Evolutionary conservation across 2,888 invertebrate species (phyloP).

Genomic region (Eudemis profundana): DNA sequence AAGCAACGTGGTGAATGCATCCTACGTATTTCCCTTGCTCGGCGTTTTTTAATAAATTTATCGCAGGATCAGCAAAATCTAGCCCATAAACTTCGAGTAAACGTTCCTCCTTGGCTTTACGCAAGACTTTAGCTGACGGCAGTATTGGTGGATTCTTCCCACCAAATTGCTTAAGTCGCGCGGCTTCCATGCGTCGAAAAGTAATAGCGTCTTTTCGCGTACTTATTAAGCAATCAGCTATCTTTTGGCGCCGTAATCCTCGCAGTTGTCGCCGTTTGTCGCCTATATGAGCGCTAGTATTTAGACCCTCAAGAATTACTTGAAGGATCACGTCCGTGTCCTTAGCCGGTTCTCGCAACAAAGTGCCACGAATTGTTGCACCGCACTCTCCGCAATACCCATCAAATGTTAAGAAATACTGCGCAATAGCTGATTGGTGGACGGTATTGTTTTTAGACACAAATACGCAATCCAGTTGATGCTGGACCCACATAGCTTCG

Average conservation of each 20-base stretch:
- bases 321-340: not conserved
- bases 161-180: conserved; percentile 18
- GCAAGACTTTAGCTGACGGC: conserved; percentile 3
- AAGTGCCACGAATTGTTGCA: not conserved
- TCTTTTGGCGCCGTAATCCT: not conserved
- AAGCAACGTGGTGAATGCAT: conserved; percentile 8
- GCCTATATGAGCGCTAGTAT: not conserved
- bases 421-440: not conserved
- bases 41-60: conserved; percentile 20
- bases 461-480: conserved; percentile 1
- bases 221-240: conserved; percentile 9
- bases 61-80: conserved; percentile 35
- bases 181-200: conserved; percentile 27
- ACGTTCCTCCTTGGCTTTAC: conserved; percentile 31
- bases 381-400: conserved; percentile 8
- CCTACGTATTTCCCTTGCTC: conserved; percentile 17
- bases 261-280: conserved; percentile 5
- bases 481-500: conserved; percentile 11
- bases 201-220: conserved; percentile 12
- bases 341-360: not conserved
- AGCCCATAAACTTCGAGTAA: conserved; percentile 43
- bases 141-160: conserved; percentile 19
- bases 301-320: not conserved
- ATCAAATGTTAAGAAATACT: not conserved
- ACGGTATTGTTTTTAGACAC: conserved; percentile 5